phyloP scores from a whole-genome alignment of 1,140 invertebrate species.

The Venustaconcha ellipsiformis region DNA sequence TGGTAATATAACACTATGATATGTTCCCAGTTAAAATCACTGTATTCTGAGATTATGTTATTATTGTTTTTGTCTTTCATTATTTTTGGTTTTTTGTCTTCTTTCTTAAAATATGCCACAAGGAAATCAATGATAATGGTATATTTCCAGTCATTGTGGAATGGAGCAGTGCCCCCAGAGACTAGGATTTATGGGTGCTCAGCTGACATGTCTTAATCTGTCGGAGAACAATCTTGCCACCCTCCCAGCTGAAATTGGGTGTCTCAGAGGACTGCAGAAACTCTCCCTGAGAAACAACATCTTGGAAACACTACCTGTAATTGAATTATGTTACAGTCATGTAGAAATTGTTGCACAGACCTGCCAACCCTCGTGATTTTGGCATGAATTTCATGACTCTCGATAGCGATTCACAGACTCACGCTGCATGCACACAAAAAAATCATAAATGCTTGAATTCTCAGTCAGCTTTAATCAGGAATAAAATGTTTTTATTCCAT shows the following conservation, averaged over 20 bases:
- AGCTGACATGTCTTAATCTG: constrained; percentile 45
- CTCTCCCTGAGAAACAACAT: constrained; percentile 42
- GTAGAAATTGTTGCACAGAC: background rate
- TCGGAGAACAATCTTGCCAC: constrained; percentile 37
- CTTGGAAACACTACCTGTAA: constrained; percentile 43
- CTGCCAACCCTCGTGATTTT: background rate
- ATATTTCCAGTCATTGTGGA: constrained; percentile 15
- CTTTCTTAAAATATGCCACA: too few species aligned
- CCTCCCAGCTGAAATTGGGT: constrained; percentile 47
- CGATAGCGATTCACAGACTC: too few species aligned
- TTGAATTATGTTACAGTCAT: constrained; percentile 15
- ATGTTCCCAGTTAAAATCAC: too few species aligned
- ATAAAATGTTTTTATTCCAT: too few species aligned
- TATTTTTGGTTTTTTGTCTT: too few species aligned
- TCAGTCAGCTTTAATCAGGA: too few species aligned
- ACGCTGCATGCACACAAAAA: too few species aligned
- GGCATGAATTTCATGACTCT: background rate
- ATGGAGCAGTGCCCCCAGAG: constrained; percentile 39
- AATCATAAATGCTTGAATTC: too few species aligned
- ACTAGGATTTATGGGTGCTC: constrained; percentile 47
- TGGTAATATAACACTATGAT: too few species aligned
- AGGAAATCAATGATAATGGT: background rate
- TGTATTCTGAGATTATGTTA: too few species aligned
- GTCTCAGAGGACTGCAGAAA: constrained; percentile 42
- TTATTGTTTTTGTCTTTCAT: too few species aligned